Percentiles rank a stretch among this genome's conserved stretches.
phyloP scores from a whole-genome alignment of 2,113 vertebrate species.

The Poeciliopsis retropinna region DNA sequence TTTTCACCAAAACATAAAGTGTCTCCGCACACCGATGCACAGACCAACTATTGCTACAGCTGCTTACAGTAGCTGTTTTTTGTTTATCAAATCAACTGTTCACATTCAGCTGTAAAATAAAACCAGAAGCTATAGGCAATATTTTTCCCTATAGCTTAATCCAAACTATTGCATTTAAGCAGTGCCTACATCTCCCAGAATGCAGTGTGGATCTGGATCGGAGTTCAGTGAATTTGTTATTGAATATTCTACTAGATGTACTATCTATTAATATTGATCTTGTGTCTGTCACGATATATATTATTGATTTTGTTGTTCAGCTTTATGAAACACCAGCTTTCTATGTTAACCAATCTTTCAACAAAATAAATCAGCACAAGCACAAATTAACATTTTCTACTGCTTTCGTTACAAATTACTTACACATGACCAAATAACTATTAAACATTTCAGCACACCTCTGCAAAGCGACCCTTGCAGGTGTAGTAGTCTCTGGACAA shows the following conservation, averaged over 20 bases:
- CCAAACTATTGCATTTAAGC: slow-evolving; percentile 5
- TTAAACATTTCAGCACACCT: slow-evolving; percentile 77
- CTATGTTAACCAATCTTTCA: background rate
- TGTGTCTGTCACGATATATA: no score
- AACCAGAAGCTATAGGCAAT: slow-evolving; percentile 43
- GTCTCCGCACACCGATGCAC: background rate
- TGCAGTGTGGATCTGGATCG: no score
- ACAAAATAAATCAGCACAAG: no score
- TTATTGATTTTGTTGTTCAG: no score
- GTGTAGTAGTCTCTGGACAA: slow-evolving; percentile 91
- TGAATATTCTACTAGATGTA: no score
- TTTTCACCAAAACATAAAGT: background rate
- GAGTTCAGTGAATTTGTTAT: no score
- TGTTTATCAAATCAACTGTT: slow-evolving; percentile 33
- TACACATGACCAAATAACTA: background rate
- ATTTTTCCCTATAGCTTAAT: slow-evolving; percentile 1
- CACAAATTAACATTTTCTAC: slow-evolving; percentile 7
- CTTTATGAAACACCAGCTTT: no score
- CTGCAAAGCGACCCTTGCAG: slow-evolving; percentile 86
- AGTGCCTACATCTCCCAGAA: no score
- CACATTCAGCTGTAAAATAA: slow-evolving; percentile 14
- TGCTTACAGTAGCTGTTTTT: background rate
- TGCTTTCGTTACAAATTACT: background rate
- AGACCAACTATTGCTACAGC: background rate
- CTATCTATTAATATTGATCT: no score